Evolutionary conservation across 2,888 invertebrate species (phyloP).

Genomic region (Sarcophaga subvicina): DNA sequence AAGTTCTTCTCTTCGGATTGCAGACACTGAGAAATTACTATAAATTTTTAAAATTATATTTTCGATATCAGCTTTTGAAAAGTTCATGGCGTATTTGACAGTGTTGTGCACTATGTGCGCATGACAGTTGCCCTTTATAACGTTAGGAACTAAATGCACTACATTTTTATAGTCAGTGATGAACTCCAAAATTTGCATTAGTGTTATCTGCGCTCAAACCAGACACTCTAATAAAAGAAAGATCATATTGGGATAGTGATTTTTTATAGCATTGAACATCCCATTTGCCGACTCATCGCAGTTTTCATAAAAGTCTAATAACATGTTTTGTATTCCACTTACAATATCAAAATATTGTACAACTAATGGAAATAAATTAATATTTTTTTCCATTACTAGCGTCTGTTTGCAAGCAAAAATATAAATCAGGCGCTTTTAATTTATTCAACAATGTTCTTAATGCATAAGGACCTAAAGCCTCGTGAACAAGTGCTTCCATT

Average conservation of each 20-base stretch:
- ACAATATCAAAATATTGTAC: slow-evolving; percentile 8
- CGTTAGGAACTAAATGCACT: slow-evolving; percentile 5
- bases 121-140: slow-evolving; percentile 19
- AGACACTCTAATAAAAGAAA: neutral
- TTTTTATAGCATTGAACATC: neutral
- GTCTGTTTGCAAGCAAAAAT: neutral
- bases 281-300: slow-evolving; percentile 19
- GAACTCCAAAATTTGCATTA: slow-evolving; percentile 17
- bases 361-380: neutral
- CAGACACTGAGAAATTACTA: slow-evolving; percentile 15
- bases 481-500: neutral
- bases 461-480: neutral
- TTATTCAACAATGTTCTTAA: neutral
- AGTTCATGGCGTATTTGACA: slow-evolving; percentile 19
- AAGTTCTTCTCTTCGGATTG: neutral
- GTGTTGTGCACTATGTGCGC: slow-evolving; percentile 23
- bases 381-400: neutral
- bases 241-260: slow-evolving; percentile 3
- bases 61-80: slow-evolving; percentile 18
- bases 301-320: slow-evolving; percentile 25
- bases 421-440: slow-evolving; percentile 2
- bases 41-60: slow-evolving; percentile 34
- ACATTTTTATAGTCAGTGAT: slow-evolving; percentile 21
- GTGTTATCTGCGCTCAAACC: slow-evolving; percentile 5
- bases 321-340: slow-evolving; percentile 23